Evolutionary conservation across 1,140 invertebrate genomes (phyloP).

Genomic region (Eumeta japonica): DNA sequence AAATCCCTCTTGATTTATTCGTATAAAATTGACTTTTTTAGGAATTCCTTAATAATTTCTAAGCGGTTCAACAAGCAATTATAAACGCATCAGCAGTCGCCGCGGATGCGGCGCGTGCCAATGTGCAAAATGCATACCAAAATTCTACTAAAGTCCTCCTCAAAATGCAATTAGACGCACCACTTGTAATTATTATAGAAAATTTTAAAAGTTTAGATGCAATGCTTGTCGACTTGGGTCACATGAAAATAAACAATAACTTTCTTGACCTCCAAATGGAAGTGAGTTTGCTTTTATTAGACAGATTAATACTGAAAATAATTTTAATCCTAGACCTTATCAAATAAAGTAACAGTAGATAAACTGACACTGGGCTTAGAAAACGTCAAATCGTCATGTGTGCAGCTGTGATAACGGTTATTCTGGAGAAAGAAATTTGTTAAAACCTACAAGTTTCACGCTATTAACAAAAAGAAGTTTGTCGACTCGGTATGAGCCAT

Average conservation of each 20-base stretch:
- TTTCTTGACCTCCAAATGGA: slow-evolving; percentile 60
- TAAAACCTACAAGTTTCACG: slow-evolving; percentile 82
- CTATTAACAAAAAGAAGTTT: slow-evolving; percentile 81
- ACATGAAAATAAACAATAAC: slow-evolving; percentile 70
- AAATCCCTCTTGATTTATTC: too few species aligned
- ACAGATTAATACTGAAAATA: too few species aligned
- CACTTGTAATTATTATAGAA: slow-evolving; percentile 84
- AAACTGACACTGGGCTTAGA: slow-evolving; percentile 76
- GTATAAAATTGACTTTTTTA: too few species aligned
- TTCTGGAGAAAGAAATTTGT: slow-evolving; percentile 54
- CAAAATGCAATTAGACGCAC: slow-evolving; percentile 81
- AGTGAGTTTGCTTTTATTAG: slow-evolving; percentile 25
- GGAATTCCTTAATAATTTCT: slow-evolving; percentile 87
- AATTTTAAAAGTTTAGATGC: slow-evolving; percentile 75
- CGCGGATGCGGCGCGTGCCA: slow-evolving; percentile 83
- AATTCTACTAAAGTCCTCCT: slow-evolving; percentile 78
- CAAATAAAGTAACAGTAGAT: slow-evolving; percentile 71
- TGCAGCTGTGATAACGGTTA: slow-evolving; percentile 38
- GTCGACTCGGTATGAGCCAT: slow-evolving; percentile 77
- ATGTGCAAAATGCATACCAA: slow-evolving; percentile 80
- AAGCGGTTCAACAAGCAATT: slow-evolving; percentile 79
- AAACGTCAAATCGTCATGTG: slow-evolving; percentile 75
- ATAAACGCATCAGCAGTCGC: slow-evolving; percentile 84
- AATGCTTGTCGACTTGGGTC: slow-evolving; percentile 83
- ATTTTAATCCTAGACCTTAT: too few species aligned